A percentile compares a stretch with the other conserved stretches of the same genome.
Evolutionary conservation across 1,140 invertebrate species (phyloP).

Genomic region (Chrysoperla carnea): DNA sequence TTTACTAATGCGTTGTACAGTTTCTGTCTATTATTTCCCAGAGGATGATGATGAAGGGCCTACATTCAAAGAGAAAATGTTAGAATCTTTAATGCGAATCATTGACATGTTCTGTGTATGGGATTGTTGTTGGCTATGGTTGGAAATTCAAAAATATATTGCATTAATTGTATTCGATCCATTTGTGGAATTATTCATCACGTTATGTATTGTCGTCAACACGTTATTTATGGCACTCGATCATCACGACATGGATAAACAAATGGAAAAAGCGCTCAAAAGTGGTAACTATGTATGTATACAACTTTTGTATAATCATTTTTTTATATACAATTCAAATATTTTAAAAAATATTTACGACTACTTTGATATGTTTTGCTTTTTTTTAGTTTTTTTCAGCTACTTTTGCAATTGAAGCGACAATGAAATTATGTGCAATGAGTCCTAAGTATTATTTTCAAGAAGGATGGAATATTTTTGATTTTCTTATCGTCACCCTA

Average conservation of each 20-base stretch:
- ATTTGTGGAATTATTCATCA: conserved; percentile 96
- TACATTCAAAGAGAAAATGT: conserved; percentile 68
- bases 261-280: conserved; percentile 69
- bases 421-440: conserved; percentile 88
- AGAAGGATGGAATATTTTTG: conserved; percentile 98
- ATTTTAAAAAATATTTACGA: not conserved
- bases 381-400: conserved; percentile 85
- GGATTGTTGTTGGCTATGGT: conserved; percentile 88
- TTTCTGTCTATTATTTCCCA: conserved; percentile 86
- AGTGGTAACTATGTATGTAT: conserved; percentile 86
- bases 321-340: not conserved
- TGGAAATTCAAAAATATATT: conserved; percentile 80
- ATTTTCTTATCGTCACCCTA: conserved; percentile 93
- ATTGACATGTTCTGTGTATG: conserved; percentile 92
- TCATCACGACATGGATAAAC: conserved; percentile 83
- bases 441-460: conserved; percentile 96
- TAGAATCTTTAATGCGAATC: conserved; percentile 53
- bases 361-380: conserved; percentile 1
- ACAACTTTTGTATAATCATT: not conserved
- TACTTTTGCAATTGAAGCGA: conserved; percentile 94
- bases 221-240: conserved; percentile 97
- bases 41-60: conserved; percentile 71
- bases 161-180: conserved; percentile 89
- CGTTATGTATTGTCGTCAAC: conserved; percentile 93
- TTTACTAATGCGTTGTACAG: conserved; percentile 55